A percentile compares a stretch with the other conserved stretches of the same genome.
phyloP scores from a whole-genome alignment of 2,797 vertebrate genomes.

The Acomys russatus region DNA sequence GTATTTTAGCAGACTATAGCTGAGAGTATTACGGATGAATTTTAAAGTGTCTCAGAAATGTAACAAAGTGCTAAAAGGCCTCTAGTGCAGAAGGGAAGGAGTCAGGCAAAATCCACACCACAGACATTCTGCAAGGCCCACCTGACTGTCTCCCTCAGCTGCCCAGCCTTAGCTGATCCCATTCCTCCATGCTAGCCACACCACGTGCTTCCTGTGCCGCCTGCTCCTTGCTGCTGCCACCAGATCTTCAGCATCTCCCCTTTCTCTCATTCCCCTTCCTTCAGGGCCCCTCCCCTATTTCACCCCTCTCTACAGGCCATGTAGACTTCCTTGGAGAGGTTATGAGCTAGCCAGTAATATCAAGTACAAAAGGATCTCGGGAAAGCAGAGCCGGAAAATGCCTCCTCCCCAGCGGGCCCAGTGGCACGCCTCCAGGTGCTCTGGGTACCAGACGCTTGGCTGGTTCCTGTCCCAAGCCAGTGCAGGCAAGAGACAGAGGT shows the following conservation, averaged over 20 bases:
- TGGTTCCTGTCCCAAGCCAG: not conserved
- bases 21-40: not conserved
- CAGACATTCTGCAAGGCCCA: fast-evolving
- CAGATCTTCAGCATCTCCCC: not conserved
- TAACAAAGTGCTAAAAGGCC: not conserved
- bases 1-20: not conserved
- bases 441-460: not conserved
- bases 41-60: not conserved
- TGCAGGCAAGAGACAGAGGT: not conserved
- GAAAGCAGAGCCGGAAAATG: not conserved
- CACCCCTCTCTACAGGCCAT: not conserved
- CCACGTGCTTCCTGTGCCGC: not conserved
- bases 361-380: not conserved
- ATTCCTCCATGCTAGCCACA: not conserved
- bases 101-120: not conserved
- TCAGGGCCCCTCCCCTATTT: not conserved
- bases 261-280: not conserved
- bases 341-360: not conserved
- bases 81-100: not conserved
- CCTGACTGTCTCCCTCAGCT: not conserved
- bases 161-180: not conserved
- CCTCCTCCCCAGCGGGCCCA: not conserved
- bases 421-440: not conserved
- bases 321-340: not conserved
- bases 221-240: not conserved